Percentiles rank a stretch among this genome's conserved stretches.
Evolutionary conservation across 2,888 invertebrate species (phyloP).

Genomic region (Hyppa rectilinea): DNA sequence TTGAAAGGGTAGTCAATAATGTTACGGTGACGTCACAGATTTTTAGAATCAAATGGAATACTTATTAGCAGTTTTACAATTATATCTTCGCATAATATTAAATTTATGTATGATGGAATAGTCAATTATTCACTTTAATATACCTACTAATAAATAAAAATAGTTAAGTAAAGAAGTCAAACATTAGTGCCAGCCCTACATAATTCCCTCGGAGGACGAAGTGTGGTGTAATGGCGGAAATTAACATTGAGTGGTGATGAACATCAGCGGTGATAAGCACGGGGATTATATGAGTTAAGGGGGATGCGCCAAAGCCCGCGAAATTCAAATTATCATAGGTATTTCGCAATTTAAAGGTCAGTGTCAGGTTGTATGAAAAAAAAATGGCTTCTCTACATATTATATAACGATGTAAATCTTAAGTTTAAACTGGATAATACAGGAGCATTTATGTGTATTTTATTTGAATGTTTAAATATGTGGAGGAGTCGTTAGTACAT

Average conservation of each 20-base stretch:
- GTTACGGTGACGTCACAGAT: no score
- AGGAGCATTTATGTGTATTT: constrained; percentile 25
- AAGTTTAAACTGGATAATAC: constrained; percentile 18
- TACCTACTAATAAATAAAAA: not conserved
- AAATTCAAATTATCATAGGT: no score
- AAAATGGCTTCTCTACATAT: constrained; percentile 11
- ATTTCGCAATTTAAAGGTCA: no score
- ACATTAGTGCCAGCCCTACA: constrained; percentile 13
- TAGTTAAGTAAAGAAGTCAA: not conserved
- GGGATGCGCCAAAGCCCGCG: no score
- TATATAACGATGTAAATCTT: not conserved
- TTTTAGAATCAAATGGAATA: no score
- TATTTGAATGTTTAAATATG: constrained; percentile 23
- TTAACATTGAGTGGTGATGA: constrained; percentile 19
- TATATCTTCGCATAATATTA: no score
- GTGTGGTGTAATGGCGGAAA: constrained; percentile 36
- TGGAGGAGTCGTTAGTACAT: constrained; percentile 25
- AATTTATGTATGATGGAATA: no score
- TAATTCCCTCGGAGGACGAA: not conserved
- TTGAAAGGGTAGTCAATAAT: no score
- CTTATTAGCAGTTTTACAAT: no score
- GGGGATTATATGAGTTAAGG: not conserved
- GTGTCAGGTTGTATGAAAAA: constrained; percentile 10
- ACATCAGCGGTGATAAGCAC: constrained; percentile 4
- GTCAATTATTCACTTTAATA: no score